A percentile compares a stretch with the other conserved stretches of the same genome.
These are phyloP conservation scores for Smutsia gigantea DNA, from an alignment of 2,797 vertebrate genomes.

Conservation along the genomic window DNA sequence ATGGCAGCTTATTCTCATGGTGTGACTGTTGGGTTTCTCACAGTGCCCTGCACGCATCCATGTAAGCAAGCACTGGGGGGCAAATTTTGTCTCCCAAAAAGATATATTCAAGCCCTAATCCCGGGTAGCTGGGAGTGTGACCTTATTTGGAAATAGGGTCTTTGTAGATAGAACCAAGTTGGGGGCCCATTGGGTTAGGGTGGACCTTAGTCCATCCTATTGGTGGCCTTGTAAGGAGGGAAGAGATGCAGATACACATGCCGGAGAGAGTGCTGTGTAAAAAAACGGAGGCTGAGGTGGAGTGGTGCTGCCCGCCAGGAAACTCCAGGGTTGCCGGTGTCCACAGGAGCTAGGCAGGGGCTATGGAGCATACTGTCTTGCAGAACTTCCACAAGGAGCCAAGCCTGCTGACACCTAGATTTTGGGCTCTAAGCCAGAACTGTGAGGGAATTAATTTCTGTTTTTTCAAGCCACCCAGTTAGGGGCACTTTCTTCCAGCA, in stretches of 20 bases:
- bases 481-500: not conserved
- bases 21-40: not conserved
- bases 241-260: not conserved
- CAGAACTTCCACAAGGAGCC: not conserved
- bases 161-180: not conserved
- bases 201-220: not conserved
- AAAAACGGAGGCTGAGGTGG: not conserved
- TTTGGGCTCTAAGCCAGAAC: not conserved
- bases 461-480: not conserved
- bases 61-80: not conserved
- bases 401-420: not conserved
- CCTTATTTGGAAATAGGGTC: not conserved
- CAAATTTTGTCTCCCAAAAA: not conserved
- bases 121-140: not conserved
- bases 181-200: not conserved
- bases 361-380: not conserved
- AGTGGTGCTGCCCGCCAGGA: accelerated
- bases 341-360: not conserved
- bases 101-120: not conserved
- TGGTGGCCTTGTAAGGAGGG: not conserved
- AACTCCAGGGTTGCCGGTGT: accelerated
- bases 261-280: not conserved
- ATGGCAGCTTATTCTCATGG: accelerated
- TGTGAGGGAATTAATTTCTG: not conserved
- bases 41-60: not conserved